Base-by-base conservation (phyloP, 2,888 invertebrate genomes). In the Drosophila demipolita region DNA sequence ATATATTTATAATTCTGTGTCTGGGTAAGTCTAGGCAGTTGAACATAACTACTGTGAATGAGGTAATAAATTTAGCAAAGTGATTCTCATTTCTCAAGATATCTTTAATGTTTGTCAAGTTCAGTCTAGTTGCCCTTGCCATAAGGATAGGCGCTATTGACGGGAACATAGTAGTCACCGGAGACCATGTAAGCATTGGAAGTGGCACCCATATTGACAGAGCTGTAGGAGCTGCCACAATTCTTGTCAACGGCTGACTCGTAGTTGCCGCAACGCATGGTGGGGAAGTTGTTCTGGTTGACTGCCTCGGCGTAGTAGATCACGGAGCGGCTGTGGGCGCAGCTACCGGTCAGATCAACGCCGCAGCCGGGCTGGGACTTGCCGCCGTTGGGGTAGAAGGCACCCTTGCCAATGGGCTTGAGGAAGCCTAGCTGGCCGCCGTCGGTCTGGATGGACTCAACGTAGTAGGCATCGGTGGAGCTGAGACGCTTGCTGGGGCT, bases 361-460 rank as follows among this genome's bases (percentile, higher is more conserved):
- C 92, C 93, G 92, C 94, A 94, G 91, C 94, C 94, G 78, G 93
- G 92, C 92, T 95, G 94, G 91, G 93, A 93, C 92, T 94, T 93
- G 92, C 94, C 93, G 73, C 93, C 93, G 93, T 94, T 94, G 90
- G 94, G 94, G 93, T 94, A 94, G 92, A 94, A 94, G 88, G 93
- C 93, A 89, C 93, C 93, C 91, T 93, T 93, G 66, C 92, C 93
- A 33, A 93, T 89, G 40, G 93, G 93, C 71, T 82, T 73, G 12
- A 90, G 73, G 79, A 92, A 92, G 1, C 93, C 93, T 20, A 92
- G 70, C 1, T 23, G 20, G 1, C 89, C 91, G 1, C 85, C 91
- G 73, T 92, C 85, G 5, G 93, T 93, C 50, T 93, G 92, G 62
- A 93, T 91, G 48, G 91, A 81, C 73, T 93, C 93, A 8, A 93